Evolutionary conservation across 2,113 vertebrate genomes (phyloP), one percentile per base, ranked within the genome.

Genomic region (Zingel zingel): DNA sequence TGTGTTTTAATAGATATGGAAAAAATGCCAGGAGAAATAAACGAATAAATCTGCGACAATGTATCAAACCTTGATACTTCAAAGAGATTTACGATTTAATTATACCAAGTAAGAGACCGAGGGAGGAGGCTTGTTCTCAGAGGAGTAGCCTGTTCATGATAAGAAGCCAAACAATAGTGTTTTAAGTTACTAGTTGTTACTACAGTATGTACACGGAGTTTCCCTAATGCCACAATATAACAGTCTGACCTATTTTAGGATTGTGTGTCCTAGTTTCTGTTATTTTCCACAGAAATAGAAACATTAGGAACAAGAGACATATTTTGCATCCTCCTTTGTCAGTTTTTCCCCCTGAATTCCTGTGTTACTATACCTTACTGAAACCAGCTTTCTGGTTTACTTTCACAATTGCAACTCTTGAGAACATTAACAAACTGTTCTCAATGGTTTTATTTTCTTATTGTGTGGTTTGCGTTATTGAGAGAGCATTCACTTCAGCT

Each of bases 31-130:
- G 63, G 23, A 72, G 78, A 84, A 90, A 83, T 77, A 69, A 86
- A 72, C 77, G 69, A 71, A 77, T 82, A 89, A 77, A 90, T 90
- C 74, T 82, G 53, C 3, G 27, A 65, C 45, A n/a, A 70, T 65
- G 25, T 74, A 81, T 91, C 74, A 87, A 82, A 88, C 82, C 74
- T 72, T 70, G 45, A 79, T 79, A 83, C 81, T 86, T 93, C 84
- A 91, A 91, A 89, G 88, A 90, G 85, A 89, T 87, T 88, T 84
- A 89, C 21, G 79, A 83, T 87, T 91, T 89, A 86, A 93, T 93
- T 84, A 88, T 72, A 68, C 18, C 68, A 66, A 78, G 77, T 79
- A n/a, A 82, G 84, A 87, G 82, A 82, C 56, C 14, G 9, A 77
- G 79, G 63, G 78, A 63, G 79, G 74, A 77, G 70, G 75, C 18